A percentile compares a stretch with the other conserved stretches of the same genome.
Evolutionary conservation across 2,113 vertebrate species (phyloP).

Genomic region (Athene cunicularia): DNA sequence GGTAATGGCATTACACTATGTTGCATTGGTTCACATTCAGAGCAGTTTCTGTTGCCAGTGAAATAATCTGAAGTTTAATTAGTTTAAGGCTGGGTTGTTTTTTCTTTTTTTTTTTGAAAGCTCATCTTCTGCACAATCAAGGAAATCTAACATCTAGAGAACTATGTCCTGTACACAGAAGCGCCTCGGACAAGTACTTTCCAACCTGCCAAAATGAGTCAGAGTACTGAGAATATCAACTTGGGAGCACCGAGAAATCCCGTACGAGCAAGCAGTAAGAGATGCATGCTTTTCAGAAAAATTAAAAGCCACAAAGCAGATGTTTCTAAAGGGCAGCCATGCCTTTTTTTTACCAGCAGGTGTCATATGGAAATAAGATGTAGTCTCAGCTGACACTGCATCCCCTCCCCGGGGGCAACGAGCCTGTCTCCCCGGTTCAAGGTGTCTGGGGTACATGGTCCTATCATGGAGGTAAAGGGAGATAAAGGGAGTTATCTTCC

Average conservation of each 20-base stretch:
- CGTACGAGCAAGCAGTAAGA: fast-evolving
- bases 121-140: neutral
- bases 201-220: neutral
- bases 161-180: fast-evolving
- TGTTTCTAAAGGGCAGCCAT: neutral
- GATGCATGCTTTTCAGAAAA: fast-evolving
- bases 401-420: neutral
- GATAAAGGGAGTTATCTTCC: neutral
- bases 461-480: neutral
- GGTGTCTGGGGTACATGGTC: no score
- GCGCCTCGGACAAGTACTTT: neutral
- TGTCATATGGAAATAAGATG: neutral
- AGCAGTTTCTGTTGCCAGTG: neutral
- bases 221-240: neutral
- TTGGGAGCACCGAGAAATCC: neutral
- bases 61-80: neutral
- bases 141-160: neutral
- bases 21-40: neutral
- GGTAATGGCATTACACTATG: fast-evolving
- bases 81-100: neutral
- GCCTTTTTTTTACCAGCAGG: neutral
- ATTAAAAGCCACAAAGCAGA: neutral
- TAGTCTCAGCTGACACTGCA: neutral
- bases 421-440: neutral
- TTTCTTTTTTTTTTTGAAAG: neutral